Evolutionary conservation across 37 sponge, comb jelly and placozoan species (phyloP).

Genomic region (Haliclona indistincta): DNA sequence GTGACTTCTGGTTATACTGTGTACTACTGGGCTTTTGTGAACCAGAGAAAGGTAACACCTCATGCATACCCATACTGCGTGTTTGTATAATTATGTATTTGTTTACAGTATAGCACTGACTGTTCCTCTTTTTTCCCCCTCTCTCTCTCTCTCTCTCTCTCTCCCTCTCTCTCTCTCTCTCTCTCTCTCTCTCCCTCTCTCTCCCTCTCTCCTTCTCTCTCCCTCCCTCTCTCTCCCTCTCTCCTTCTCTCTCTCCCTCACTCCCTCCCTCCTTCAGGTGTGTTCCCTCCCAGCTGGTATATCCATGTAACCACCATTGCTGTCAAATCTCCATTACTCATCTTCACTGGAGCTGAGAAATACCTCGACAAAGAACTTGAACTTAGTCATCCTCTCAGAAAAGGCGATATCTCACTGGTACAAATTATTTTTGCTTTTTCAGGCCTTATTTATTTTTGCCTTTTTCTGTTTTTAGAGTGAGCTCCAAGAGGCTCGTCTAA

Average conservation of each 20-base stretch:
- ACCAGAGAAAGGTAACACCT: constrained; percentile 26
- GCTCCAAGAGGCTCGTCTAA: constrained; percentile 64
- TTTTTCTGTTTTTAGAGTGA: constrained; percentile 38
- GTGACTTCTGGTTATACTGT: constrained; percentile 97
- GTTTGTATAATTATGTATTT: constrained; percentile 3
- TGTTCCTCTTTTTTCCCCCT: not conserved
- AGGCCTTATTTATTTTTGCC: constrained; percentile 1
- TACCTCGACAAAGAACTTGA: constrained; percentile 76
- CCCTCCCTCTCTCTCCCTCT: not conserved
- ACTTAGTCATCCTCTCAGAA: constrained; percentile 65
- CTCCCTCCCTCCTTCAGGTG: constrained; percentile 11
- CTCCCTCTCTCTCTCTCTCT: not conserved
- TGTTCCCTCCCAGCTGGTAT: constrained; percentile 76
- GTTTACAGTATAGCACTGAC: not conserved
- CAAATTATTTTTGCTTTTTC: not conserved
- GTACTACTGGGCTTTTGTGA: constrained; percentile 90
- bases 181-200: constrained; percentile 51
- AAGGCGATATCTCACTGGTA: constrained; percentile 55
- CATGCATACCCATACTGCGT: not conserved
- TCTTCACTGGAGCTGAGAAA: constrained; percentile 76
- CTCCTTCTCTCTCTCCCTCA: not conserved
- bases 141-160: not conserved
- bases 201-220: not conserved
- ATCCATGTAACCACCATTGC: constrained; percentile 58
- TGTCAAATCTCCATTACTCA: constrained; percentile 70